These are phyloP conservation scores for Marasmarcha lunaedactyla DNA, from an alignment of 2,888 invertebrate genomes.

Conservation along the genomic window DNA sequence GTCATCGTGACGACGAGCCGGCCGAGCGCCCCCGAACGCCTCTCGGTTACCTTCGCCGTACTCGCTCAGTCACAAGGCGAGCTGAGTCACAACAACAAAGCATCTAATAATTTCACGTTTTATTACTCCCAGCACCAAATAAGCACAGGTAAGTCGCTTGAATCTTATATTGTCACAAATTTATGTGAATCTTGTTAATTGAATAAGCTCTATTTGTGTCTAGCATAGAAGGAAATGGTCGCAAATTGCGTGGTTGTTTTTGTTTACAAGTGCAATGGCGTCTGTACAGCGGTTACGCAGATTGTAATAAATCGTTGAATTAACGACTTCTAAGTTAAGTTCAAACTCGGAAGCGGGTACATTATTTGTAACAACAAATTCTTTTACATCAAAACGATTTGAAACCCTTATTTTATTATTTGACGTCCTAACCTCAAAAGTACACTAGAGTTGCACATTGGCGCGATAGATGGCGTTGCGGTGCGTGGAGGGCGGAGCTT, in stretches of 20 bases:
- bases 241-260: too few relatives aligned
- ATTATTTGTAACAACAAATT: too few relatives aligned
- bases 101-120: constrained; percentile 19
- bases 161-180: constrained; percentile 10
- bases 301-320: background rate
- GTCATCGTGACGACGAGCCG: constrained; percentile 41
- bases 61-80: constrained; percentile 36
- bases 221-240: too few relatives aligned
- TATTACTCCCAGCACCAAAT: constrained; percentile 18
- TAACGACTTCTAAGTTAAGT: too few relatives aligned
- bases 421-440: too few relatives aligned
- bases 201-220: too few relatives aligned
- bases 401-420: background rate
- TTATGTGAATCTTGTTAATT: constrained; percentile 13
- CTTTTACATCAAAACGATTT: background rate
- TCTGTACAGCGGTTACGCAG: background rate
- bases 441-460: background rate
- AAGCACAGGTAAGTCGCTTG: constrained; percentile 34
- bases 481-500: constrained; percentile 29
- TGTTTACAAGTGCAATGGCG: background rate
- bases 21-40: constrained; percentile 26
- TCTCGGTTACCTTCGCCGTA: constrained; percentile 42
- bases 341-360: too few relatives aligned
- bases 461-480: constrained; percentile 36
- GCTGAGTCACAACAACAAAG: constrained; percentile 45